Base-by-base conservation (phyloP, 2,797 vertebrate species). In the Yasuhikotakia modesta region DNA sequence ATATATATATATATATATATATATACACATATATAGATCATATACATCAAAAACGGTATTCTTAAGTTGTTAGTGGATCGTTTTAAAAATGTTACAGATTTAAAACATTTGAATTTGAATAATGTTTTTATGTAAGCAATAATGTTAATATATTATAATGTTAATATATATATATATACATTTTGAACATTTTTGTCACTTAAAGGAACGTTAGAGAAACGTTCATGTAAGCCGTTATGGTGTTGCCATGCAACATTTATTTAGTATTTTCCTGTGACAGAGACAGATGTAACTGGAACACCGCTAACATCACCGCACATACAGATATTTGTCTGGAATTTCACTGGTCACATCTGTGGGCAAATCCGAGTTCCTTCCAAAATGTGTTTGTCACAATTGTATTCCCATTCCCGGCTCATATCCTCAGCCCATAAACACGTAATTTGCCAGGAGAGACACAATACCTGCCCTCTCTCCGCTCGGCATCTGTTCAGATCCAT, bases 381-480 rank as follows among this genome's bases (percentile, higher is more conserved):
- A 64, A 52, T 53, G 24, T 13, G 14, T 60, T 22, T 13, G 43
- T 61, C 27, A 39, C 19, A 14, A 74, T 3, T 66, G 10, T 58
- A 70, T 70, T 50, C 65, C 27, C 69, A 64, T 71, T 65, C 64
- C 39, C 70, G 50, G 57, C 24, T 83, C 46, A 45, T 45, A 55
- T 57, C 46, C 43, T 71, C 46, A 27, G 39, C 72, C 70, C 79
- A 67, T 66, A 70, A 82, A 84, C 70, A 82, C 22, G 0, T 48
- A 57, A 79, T 78, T 80, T 77, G 78, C 45, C 76, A 80, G 73
- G n/a, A 8, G n/a, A 70, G 19, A 45, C 35, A 39, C 21, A 48
- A 65, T 45, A 74, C 67, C 22, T 68, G 69, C 70, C 75, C 70
- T 70, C 80, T 69, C 46, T 75, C 32, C 35, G 50, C 53, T 76